Evolutionary conservation across 2,888 invertebrate genomes (phyloP).

Genomic region (Hypolimnas misippus): DNA sequence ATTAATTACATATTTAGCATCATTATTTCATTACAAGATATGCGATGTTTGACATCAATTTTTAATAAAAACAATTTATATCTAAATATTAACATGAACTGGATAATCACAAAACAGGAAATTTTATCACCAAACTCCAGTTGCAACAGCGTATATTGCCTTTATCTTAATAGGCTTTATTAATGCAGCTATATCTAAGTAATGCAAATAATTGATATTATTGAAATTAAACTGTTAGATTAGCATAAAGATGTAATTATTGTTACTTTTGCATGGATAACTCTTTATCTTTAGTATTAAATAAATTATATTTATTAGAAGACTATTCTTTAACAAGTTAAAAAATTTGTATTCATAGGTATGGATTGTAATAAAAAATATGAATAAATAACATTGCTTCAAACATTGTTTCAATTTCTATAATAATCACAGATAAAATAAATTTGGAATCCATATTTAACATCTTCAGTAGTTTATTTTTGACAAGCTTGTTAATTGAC

Average conservation of each 20-base stretch:
- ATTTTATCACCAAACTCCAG: not conserved
- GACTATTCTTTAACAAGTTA: slow-evolving; percentile 44
- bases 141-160: not conserved
- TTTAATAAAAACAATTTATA: too few species aligned
- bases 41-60: too few species aligned
- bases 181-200: not conserved
- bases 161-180: not conserved
- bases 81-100: too few species aligned
- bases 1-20: not conserved
- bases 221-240: slow-evolving; percentile 19
- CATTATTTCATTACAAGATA: not conserved
- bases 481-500: too few species aligned
- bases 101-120: too few species aligned
- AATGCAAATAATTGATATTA: not conserved
- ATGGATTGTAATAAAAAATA: slow-evolving; percentile 46
- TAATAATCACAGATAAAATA: too few species aligned
- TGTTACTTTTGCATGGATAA: slow-evolving; percentile 38
- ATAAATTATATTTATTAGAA: slow-evolving; percentile 50
- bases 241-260: slow-evolving; percentile 42
- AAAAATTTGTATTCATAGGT: slow-evolving; percentile 49
- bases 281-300: slow-evolving; percentile 29
- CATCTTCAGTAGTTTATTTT: too few species aligned
- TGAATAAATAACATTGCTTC: slow-evolving; percentile 25
- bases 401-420: slow-evolving; percentile 12
- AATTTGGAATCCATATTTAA: too few species aligned